Evolutionary conservation across 2,113 vertebrate species (phyloP).

Genomic region (Rhineura floridana): DNA sequence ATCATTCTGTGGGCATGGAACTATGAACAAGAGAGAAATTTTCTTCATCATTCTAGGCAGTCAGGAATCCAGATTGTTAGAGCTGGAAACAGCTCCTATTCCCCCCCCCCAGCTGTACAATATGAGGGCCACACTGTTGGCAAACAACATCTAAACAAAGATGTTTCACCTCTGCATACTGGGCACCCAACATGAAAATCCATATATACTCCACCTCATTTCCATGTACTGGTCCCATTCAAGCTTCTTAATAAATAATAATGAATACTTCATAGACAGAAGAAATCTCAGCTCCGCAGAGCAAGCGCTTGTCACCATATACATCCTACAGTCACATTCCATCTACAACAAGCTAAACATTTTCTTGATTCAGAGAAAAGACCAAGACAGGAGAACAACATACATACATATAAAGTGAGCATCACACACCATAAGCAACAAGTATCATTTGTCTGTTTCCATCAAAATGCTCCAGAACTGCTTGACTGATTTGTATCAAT

Average conservation of each 20-base stretch:
- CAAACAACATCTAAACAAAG: background rate
- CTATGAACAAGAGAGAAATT: constrained; percentile 12
- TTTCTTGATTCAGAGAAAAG: background rate
- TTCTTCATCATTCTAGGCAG: background rate
- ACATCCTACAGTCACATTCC: background rate
- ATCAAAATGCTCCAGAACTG: too few relatives aligned
- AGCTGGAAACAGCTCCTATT: background rate
- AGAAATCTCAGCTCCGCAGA: background rate
- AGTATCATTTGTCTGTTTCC: background rate
- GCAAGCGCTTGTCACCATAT: background rate
- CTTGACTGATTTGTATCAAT: too few relatives aligned
- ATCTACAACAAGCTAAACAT: background rate
- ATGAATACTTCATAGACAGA: background rate
- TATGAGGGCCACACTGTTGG: background rate
- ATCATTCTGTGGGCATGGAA: constrained; percentile 34
- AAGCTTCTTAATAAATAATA: background rate
- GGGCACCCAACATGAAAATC: background rate
- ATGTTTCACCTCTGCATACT: background rate
- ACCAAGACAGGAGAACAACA: background rate
- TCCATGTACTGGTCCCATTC: background rate
- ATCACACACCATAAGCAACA: background rate
- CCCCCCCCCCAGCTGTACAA: background rate
- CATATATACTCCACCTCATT: background rate
- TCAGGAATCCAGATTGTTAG: background rate
- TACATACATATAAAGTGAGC: background rate